Evolutionary conservation across 2,113 vertebrate species (phyloP).

Genomic region (Emberiza fucata): DNA sequence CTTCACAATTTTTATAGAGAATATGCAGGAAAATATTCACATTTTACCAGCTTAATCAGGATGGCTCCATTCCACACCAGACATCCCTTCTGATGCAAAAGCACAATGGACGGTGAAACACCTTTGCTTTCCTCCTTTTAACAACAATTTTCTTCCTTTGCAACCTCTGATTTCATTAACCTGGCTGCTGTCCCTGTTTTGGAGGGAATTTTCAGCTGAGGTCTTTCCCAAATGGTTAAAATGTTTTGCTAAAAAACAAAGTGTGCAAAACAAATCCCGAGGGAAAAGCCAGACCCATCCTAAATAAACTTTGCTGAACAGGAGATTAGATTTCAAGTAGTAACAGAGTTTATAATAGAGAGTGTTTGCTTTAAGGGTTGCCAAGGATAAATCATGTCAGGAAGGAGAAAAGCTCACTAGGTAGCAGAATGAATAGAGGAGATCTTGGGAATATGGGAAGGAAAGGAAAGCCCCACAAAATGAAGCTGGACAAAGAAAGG

Average conservation of each 20-base stretch:
- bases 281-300: neutral
- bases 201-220: neutral
- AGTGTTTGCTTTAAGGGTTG: neutral
- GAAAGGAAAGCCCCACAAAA: neutral
- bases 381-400: neutral
- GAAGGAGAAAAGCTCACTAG: neutral
- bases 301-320: neutral
- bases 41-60: neutral
- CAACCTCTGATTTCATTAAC: neutral
- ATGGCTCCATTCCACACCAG: neutral
- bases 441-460: neutral
- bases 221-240: neutral
- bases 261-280: neutral
- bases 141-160: neutral
- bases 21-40: neutral
- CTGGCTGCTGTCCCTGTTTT: neutral
- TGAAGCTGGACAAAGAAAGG: neutral
- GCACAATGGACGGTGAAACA: neutral
- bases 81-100: neutral
- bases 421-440: neutral
- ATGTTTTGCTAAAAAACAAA: neutral
- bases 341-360: neutral
- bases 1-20: neutral
- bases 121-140: neutral
- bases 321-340: neutral